phyloP scores from a whole-genome alignment of 2,888 invertebrate species.

The Luperina testacea region DNA sequence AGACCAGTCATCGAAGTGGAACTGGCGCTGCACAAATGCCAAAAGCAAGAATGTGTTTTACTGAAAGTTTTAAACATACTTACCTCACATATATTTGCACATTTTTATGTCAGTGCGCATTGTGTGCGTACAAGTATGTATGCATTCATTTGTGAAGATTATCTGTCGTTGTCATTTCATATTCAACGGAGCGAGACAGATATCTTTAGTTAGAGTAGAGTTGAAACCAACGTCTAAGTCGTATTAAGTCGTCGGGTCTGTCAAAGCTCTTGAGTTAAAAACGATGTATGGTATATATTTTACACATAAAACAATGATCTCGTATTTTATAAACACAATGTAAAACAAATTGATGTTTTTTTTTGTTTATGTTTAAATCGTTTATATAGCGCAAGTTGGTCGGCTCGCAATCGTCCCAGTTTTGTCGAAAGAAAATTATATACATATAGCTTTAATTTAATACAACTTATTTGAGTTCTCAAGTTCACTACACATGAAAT shows the following conservation, averaged over 20 bases:
- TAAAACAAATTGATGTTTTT: constrained; percentile 63
- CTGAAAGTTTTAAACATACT: constrained; percentile 22
- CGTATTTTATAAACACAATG: constrained; percentile 81
- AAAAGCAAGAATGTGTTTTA: neutral
- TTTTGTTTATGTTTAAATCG: constrained; percentile 64
- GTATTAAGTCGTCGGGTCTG: constrained; percentile 30
- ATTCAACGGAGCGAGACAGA: constrained; percentile 13
- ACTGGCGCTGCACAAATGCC: neutral
- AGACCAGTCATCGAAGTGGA: neutral
- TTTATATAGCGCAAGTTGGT: constrained; percentile 50
- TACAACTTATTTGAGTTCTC: neutral
- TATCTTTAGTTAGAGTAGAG: constrained; percentile 2
- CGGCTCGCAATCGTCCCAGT: constrained; percentile 9
- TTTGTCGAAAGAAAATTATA: neutral
- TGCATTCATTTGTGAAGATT: neutral
- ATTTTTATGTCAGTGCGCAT: neutral
- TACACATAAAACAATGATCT: constrained; percentile 87
- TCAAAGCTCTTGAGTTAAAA: constrained; percentile 38
- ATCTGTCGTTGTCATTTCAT: constrained; percentile 8
- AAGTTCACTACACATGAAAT: neutral
- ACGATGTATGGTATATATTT: constrained; percentile 70
- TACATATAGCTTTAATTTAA: constrained; percentile 33
- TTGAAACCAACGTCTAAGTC: neutral
- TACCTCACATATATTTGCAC: constrained; percentile 5
- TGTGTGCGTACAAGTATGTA: neutral